Conservation (phyloP, 2,113 vertebrate genomes). For the Hystrix brachyura region DNA sequence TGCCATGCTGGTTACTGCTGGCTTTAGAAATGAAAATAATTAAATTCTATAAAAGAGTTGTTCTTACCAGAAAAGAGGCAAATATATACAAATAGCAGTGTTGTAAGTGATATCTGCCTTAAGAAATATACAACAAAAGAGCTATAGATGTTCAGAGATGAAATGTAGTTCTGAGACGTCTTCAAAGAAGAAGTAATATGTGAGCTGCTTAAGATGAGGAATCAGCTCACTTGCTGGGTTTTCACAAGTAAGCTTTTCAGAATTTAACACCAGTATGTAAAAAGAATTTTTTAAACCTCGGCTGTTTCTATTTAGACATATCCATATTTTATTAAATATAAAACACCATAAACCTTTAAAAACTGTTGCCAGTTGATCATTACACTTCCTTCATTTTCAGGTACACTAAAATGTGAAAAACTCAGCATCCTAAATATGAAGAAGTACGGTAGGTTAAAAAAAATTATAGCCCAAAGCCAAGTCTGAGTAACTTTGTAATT, state of each 20-base stretch:
- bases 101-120: not conserved
- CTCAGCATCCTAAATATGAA: conserved; percentile 17
- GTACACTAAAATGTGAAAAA: conserved; percentile 40
- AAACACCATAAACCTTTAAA: not conserved
- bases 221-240: conserved; percentile 11
- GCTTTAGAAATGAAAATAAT: conserved; percentile 42
- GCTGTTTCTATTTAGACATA: conserved; percentile 2
- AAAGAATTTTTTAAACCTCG: conserved; percentile 49
- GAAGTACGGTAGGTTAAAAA: conserved; percentile 32
- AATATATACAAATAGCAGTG: not conserved
- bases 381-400: conserved; percentile 21
- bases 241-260: conserved; percentile 29
- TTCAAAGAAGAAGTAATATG: not conserved
- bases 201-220: not conserved
- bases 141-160: not conserved
- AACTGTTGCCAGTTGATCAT: not conserved
- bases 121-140: conserved; percentile 2
- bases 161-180: conserved; percentile 19
- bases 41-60: conserved; percentile 13
- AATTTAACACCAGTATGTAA: conserved; percentile 30
- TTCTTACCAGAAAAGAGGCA: conserved; percentile 24
- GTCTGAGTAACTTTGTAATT: conserved; percentile 11
- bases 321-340: conserved; percentile 26
- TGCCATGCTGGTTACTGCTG: not conserved
- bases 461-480: not conserved